Percentiles rank a stretch among this genome's conserved stretches.
These are phyloP conservation scores for Cervus canadensis DNA, from an alignment of 2,113 vertebrate genomes.

Conservation along the genomic window DNA sequence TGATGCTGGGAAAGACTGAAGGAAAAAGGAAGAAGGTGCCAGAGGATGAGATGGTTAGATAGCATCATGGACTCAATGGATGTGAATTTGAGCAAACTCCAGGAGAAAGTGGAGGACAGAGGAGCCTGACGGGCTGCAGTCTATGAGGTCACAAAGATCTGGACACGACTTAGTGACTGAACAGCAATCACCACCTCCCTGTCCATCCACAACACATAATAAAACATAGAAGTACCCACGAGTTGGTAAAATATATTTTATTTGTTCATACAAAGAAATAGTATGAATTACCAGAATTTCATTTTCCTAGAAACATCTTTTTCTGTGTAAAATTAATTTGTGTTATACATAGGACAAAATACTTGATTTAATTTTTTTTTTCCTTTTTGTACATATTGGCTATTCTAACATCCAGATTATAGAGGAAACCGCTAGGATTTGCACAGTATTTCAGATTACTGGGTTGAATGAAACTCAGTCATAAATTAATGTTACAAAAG, in stretches of 20 bases:
- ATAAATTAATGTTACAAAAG: slow-evolving; percentile 80
- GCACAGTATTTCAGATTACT: slow-evolving; percentile 79
- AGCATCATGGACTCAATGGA: neutral
- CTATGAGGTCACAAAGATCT: neutral
- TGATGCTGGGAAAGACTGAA: neutral
- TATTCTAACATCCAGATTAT: slow-evolving; percentile 89
- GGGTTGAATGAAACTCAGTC: slow-evolving; percentile 93
- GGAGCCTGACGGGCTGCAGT: neutral
- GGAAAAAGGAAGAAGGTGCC: neutral
- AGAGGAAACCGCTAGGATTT: slow-evolving; percentile 82
- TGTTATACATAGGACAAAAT: slow-evolving; percentile 98
- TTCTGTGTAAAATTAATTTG: slow-evolving; percentile 96
- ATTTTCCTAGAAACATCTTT: slow-evolving; percentile 96
- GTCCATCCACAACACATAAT: neutral
- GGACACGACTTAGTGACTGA: neutral
- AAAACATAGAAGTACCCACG: neutral
- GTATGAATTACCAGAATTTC: slow-evolving; percentile 96
- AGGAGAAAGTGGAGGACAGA: neutral
- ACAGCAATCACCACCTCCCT: neutral
- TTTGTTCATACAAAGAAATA: slow-evolving; percentile 98
- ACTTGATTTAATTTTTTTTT: slow-evolving; percentile 87
- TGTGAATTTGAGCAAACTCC: neutral
- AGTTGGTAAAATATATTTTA: slow-evolving; percentile 99
- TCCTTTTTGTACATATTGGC: slow-evolving; percentile 85
- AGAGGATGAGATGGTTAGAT: neutral